These are phyloP conservation scores for Otolemur crassicaudatus DNA, from an alignment of 2,797 vertebrate species.

Conservation along the genomic window DNA sequence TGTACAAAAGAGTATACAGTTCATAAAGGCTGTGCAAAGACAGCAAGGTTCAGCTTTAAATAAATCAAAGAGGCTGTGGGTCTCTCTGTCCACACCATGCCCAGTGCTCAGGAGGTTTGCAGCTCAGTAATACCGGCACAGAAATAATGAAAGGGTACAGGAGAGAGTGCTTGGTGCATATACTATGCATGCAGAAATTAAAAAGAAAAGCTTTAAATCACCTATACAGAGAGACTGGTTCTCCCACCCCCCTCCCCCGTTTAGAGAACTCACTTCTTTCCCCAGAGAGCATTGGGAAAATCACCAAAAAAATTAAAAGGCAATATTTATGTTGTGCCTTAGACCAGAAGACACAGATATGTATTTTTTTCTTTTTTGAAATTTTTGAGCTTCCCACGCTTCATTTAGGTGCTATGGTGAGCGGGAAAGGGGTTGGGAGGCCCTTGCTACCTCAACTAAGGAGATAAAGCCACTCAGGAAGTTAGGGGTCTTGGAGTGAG, in stretches of 20 bases:
- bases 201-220: neutral
- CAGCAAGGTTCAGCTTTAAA: constrained; percentile 91
- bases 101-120: constrained; percentile 48
- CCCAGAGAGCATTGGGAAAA: neutral
- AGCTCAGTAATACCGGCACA: neutral
- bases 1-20: constrained; percentile 98
- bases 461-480: neutral
- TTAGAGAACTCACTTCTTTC: neutral
- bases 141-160: neutral
- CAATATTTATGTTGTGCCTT: neutral
- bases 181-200: constrained; percentile 59
- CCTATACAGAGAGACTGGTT: neutral
- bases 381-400: neutral
- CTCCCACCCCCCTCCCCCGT: neutral
- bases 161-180: constrained; percentile 18
- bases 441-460: neutral
- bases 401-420: neutral
- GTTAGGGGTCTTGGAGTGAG: neutral
- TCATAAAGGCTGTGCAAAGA: constrained; percentile 95
- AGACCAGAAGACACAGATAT: neutral
- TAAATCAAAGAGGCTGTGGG: constrained; percentile 88
- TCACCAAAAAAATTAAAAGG: neutral
- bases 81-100: constrained; percentile 80
- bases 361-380: neutral
- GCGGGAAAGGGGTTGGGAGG: neutral